Evolutionary conservation across 2,113 vertebrate species (phyloP).

Genomic region (Malaclemys terrapin): DNA sequence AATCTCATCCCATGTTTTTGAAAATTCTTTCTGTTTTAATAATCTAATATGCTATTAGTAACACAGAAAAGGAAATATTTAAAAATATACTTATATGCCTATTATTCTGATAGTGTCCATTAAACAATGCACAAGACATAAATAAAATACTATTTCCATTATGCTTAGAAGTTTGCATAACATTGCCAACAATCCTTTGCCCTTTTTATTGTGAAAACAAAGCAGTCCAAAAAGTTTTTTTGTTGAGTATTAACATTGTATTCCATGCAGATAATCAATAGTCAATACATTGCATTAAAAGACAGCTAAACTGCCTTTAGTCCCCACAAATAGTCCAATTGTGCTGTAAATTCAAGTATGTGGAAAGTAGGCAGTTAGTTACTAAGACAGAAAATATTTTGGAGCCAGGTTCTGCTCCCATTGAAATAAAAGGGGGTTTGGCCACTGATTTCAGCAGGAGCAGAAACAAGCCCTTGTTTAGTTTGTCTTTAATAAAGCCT

Average conservation of each 20-base stretch:
- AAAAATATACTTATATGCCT: not conserved
- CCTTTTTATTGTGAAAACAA: slow-evolving; percentile 41
- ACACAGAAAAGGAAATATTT: not conserved
- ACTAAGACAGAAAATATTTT: not conserved
- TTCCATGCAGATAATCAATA: slow-evolving; percentile 44
- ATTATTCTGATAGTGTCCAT: accelerated
- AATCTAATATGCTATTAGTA: not conserved
- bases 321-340: not conserved
- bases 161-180: not conserved
- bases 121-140: accelerated
- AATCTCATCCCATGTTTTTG: not conserved
- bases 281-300: slow-evolving; percentile 32
- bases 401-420: not conserved
- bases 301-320: not conserved
- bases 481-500: not conserved
- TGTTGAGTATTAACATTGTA: slow-evolving; percentile 37
- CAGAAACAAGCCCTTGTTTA: not conserved
- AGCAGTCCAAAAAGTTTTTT: slow-evolving; percentile 24
- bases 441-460: accelerated
- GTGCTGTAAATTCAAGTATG: slow-evolving; percentile 40
- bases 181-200: not conserved
- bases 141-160: not conserved
- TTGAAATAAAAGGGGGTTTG: accelerated
- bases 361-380: not conserved
- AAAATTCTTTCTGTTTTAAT: not conserved